A percentile compares a stretch with the other conserved stretches of the same genome.
phyloP scores from a whole-genome alignment of 1,140 invertebrate species.

The Aphelenchoides fujianensis region DNA sequence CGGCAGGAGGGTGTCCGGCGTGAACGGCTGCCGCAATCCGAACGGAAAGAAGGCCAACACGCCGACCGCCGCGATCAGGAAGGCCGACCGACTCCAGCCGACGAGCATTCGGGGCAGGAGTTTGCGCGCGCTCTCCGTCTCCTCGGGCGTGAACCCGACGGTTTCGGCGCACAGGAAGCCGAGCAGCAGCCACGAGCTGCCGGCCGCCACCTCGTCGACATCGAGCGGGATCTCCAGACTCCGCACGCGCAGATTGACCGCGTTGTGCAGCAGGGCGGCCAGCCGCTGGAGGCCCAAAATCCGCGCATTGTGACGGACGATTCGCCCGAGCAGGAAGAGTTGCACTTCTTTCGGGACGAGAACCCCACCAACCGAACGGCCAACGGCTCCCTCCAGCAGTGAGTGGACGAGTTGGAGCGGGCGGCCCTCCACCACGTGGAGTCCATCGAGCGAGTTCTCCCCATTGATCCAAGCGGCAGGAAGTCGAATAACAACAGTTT shows the following conservation, averaged over 20 bases:
- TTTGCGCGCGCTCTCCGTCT: conserved; percentile 30
- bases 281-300: conserved; percentile 1
- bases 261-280: conserved; percentile 39
- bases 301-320: background rate
- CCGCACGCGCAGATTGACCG: conserved; percentile 22
- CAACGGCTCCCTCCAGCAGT: background rate
- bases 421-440: background rate
- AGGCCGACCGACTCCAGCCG: background rate
- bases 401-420: background rate
- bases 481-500: conserved; percentile 7
- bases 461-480: background rate
- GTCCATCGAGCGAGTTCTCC: background rate
- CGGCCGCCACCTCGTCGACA: conserved; percentile 23
- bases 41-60: conserved; percentile 37
- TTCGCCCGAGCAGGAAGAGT: background rate
- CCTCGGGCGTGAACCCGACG: conserved; percentile 33
- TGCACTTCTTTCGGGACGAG: background rate
- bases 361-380: background rate
- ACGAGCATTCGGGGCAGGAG: conserved; percentile 20
- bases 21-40: background rate
- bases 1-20: conserved; percentile 24
- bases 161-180: conserved; percentile 27
- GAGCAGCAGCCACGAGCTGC: conserved; percentile 25
- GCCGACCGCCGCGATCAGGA: conserved; percentile 23
- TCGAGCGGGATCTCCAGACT: conserved; percentile 22